phyloP scores from a whole-genome alignment of 2,113 vertebrate genomes.

The Eretmodus cyanostictus region DNA sequence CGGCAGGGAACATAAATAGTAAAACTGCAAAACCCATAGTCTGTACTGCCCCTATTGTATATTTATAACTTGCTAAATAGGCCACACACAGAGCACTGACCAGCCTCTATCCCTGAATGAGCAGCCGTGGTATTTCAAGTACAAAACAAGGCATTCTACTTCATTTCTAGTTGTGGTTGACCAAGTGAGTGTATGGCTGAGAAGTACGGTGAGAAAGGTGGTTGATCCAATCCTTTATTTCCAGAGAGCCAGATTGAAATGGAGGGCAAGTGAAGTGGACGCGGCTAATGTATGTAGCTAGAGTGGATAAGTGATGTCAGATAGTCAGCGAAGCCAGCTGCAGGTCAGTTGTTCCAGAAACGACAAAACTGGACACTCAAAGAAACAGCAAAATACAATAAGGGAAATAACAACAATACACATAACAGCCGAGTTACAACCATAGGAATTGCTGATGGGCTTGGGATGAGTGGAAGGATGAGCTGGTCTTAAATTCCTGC shows the following conservation, averaged over 20 bases:
- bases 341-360: not conserved
- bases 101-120: not conserved
- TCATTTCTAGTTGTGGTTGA: not conserved
- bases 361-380: not conserved
- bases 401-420: not conserved
- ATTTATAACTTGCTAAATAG: not conserved
- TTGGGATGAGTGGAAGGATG: not conserved
- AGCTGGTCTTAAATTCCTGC: not conserved
- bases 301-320: not conserved
- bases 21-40: not conserved
- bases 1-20: not conserved
- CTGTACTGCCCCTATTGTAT: not conserved
- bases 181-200: not conserved
- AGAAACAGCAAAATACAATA: not conserved
- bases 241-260: not conserved
- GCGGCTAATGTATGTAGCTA: not conserved
- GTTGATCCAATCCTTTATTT: not conserved
- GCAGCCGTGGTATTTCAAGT: not conserved
- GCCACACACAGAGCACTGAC: not conserved
- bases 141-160: not conserved
- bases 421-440: not conserved
- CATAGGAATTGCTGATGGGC: not conserved
- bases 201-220: accelerated
- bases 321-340: not conserved
- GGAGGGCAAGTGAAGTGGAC: not conserved